Evolutionary conservation across 1,140 invertebrate species (phyloP), one percentile per base, ranked within the genome.

Genomic region (Coenobita brevimanus): DNA sequence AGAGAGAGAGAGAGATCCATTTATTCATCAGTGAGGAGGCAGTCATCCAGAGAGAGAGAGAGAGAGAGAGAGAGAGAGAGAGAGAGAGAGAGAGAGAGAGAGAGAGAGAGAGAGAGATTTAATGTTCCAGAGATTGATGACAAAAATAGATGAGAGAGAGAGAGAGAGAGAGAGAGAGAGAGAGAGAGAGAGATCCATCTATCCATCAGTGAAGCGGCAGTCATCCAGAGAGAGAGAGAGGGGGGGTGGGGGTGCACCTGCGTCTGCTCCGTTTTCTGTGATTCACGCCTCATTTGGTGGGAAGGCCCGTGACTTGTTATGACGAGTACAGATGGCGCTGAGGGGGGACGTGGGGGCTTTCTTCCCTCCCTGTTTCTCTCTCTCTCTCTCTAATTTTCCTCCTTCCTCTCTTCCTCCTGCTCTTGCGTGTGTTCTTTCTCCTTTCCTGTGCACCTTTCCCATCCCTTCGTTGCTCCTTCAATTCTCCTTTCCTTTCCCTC

Each of bases 221-320:
- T 15, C 10, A 15, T 60, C 13, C 2, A 43, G 33, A 6, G 17
- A 67, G n/a, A 69, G 64, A 27, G 21, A 30, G 33, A 41, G 41
- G 15, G 43, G 3, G 17, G 50, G 3, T 3, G 17, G 43, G 38
- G 67, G 38, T 73, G 81, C 81, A 83, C 81, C 81, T 83, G 81
- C 67, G n/a, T n/a, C 38, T 30, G 1, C 81, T 57, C 81, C 81
- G 81, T 83, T 83, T 83, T 83, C 81, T 83, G 64, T 83, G 67
- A 83, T 83, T 83, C 81, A 83, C 67, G 81, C 64, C 67, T 83
- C 81, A 83, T 83, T 83, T 83, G 81, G 38, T 30, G 81, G 64
- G 64, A 36, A 50, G 27, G 36, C 17, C 81, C 81, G 81, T 83
- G 81, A 83, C 67, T 30, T 21, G 81, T 83, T 73, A 83, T 83